Base-by-base conservation (phyloP, 2,888 invertebrate species). In the Eupithecia tripunctaria region DNA sequence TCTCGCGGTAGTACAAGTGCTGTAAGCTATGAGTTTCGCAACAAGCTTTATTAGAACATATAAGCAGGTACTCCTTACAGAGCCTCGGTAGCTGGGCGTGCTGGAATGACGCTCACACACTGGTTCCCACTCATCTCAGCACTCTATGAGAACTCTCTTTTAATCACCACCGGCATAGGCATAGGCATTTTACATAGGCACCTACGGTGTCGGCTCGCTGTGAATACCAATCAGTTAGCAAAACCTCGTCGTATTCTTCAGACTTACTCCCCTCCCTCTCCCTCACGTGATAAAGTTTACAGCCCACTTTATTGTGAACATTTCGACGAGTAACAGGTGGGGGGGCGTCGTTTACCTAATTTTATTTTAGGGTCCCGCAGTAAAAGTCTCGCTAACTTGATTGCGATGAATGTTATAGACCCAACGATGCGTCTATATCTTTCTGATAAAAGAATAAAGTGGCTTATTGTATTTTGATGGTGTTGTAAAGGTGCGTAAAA, bases 301-400 rank as follows among this genome's bases (percentile, higher is more conserved):
- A 18, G 56, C 27, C 43, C 41, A 51, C 38, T 75, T 78, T 75
- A 68, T 69, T 69, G 63, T 68, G 38, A 71, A 51, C 72, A 67
- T 68, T 74, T 70, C 56, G 67, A 70, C 64, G 51, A 79, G 83
- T 86, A 85, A 83, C 85, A 84, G 84, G 83, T 80, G 82, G 79
- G 74, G 75, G 72, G 73, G 77, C 77, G n/a, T 82, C 86, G 83
- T 86, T 86, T 82, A 77, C 80, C 82, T 86, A 86, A 87, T 87
- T 88, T 87, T 85, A 87, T 86, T 82, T 84, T 71, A 78, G 80
- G 81, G 76, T 75, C 70, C 73, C 68, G 78, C 79, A 78, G 78
- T 83, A 84, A 84, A 84, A 75, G 75, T 78, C 77, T 47, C 68
- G 56, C 69, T 78, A 73, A 76, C 68, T 82, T 81, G 82, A 85